These are phyloP conservation scores for Sycophila texana DNA, from an alignment of 2,888 invertebrate species.

Conservation along the genomic window DNA sequence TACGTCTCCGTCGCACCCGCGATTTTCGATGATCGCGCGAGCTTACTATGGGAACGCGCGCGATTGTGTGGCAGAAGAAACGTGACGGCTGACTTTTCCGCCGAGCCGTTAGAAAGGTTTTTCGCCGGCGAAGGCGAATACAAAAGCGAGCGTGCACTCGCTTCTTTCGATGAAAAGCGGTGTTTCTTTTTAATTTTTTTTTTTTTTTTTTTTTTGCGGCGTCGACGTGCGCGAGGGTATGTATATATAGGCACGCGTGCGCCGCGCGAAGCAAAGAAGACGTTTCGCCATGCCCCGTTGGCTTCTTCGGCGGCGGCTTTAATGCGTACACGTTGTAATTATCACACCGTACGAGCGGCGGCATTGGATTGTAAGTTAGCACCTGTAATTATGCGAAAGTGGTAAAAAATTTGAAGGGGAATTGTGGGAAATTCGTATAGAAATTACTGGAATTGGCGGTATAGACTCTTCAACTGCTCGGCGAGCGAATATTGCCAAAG, in stretches of 20 bases:
- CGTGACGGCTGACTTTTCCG: neutral
- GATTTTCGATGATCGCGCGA: too few species aligned
- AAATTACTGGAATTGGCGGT: too few species aligned
- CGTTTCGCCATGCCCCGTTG: too few species aligned
- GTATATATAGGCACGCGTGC: neutral
- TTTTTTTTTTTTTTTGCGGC: too few species aligned
- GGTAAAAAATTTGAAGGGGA: neutral
- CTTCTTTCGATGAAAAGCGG: neutral
- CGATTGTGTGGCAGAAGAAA: too few species aligned
- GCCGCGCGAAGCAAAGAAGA: neutral
- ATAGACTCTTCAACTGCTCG: too few species aligned
- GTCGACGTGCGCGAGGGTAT: neutral
- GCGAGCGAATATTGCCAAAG: too few species aligned
- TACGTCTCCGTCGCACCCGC: too few species aligned
- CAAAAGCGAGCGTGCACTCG: neutral
- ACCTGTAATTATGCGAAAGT: neutral
- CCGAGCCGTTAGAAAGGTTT: neutral
- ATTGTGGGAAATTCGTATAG: too few species aligned
- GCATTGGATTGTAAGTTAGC: neutral
- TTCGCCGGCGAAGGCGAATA: constrained; percentile 3
- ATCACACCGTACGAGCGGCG: neutral
- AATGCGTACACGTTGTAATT: neutral
- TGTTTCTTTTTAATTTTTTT: too few species aligned
- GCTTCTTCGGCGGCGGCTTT: neutral
- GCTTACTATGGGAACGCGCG: too few species aligned